Conservation (phyloP, 37 sponge, comb jelly and placozoan genomes). For the Aplysina aerophoba region DNA sequence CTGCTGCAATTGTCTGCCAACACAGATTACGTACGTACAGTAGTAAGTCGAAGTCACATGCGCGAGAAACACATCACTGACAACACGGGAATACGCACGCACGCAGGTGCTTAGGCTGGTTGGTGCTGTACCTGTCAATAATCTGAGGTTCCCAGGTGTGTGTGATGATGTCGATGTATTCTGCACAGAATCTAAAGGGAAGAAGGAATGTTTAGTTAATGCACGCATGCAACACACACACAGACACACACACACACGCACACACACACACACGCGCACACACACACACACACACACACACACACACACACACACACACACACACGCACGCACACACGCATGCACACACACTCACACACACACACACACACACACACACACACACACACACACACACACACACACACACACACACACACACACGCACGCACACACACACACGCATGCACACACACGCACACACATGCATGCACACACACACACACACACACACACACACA, state of each 20-base stretch:
- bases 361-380: background rate
- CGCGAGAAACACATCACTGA: too few relatives aligned
- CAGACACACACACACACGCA: background rate
- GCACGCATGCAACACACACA: background rate
- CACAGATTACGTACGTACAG: too few relatives aligned
- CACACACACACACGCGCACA: background rate
- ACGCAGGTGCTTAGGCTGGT: too few relatives aligned
- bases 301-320: background rate
- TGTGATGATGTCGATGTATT: constrained; percentile 28
- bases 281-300: background rate
- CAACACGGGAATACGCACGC: too few relatives aligned
- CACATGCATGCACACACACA: constrained; percentile 17
- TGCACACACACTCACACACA: too few relatives aligned
- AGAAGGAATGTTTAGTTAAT: too few relatives aligned
- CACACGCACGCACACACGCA: background rate
- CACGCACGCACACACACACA: background rate
- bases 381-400: constrained; percentile 20
- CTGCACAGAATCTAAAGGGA: constrained; percentile 1
- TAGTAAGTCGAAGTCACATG: too few relatives aligned
- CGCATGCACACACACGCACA: background rate
- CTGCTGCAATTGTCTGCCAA: background rate
- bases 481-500: background rate
- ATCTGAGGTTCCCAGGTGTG: constrained; percentile 36
- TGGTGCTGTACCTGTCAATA: constrained; percentile 35
- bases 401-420: background rate